Conservation (phyloP, 2,888 invertebrate genomes). For the Cybosia mesomella region DNA sequence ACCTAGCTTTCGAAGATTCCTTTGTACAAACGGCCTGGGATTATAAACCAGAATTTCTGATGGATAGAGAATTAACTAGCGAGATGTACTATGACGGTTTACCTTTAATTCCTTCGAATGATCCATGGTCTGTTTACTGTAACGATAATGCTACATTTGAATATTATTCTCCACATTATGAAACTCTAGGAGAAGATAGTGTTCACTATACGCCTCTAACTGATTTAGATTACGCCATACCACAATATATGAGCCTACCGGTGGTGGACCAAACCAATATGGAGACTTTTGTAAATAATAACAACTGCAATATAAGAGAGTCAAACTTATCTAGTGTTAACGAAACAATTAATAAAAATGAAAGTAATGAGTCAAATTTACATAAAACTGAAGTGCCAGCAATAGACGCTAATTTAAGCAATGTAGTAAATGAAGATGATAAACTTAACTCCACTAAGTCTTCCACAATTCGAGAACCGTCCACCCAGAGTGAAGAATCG, state of each 20-base stretch:
- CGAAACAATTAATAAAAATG: slow-evolving; percentile 51
- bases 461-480: slow-evolving; percentile 67
- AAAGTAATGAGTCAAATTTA: slow-evolving; percentile 45
- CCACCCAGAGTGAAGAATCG: slow-evolving; percentile 77
- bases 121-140: slow-evolving; percentile 80
- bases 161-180: slow-evolving; percentile 76
- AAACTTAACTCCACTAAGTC: slow-evolving; percentile 59
- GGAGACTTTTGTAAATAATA: slow-evolving; percentile 56
- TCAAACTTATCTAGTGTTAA: slow-evolving; percentile 45
- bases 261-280: slow-evolving; percentile 66
- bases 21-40: slow-evolving; percentile 80
- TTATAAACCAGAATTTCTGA: slow-evolving; percentile 73
- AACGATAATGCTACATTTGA: slow-evolving; percentile 72
- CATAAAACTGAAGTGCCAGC: slow-evolving; percentile 42
- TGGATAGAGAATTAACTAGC: slow-evolving; percentile 66
- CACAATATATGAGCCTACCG: slow-evolving; percentile 80
- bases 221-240: slow-evolving; percentile 80
- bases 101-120: slow-evolving; percentile 77
- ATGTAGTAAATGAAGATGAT: slow-evolving; percentile 65
- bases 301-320: slow-evolving; percentile 48
- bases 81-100: slow-evolving; percentile 76
- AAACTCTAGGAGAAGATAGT: slow-evolving; percentile 65
- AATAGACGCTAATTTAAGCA: slow-evolving; percentile 53
- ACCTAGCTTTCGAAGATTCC: slow-evolving; percentile 85
- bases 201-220: slow-evolving; percentile 79